Base-by-base conservation (phyloP, 2,797 vertebrate species). In the Oophaga sylvatica region DNA sequence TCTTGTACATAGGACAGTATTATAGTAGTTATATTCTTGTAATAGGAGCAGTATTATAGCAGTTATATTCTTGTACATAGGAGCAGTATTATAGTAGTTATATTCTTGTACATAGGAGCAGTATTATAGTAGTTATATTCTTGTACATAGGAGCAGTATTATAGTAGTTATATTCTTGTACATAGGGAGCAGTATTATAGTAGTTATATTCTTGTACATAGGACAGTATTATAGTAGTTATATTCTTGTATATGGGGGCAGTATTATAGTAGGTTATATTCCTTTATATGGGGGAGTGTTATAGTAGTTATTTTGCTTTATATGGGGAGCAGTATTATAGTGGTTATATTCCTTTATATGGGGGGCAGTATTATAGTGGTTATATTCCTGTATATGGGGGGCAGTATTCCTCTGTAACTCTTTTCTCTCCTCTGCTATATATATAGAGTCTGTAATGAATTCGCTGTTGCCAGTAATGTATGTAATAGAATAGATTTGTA, bases 1-100 rank as follows among this genome's bases (percentile, higher is more conserved):
- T 67, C n/a, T 29, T 67, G 63, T 67, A 67, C n/a, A 67, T 67
- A 67, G 63, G 3, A 26, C 26, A 68, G 26, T 68, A 70, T 70
- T 70, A 70, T 70, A 70, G 67, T 70, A 70, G 67, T 70, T 70
- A 70, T 70, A 70, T 70, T 70, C 29, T 70, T 70, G 29, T 70
- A 70, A 71, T 71, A 71, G 68, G 68, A 9, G 70, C 70, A 45
- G 41, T 45, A 71, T 71, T 71, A 75, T 75, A 75, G 71, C 53
- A 75, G 71, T 75, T 75, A 75, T 75, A 75, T 75, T 75, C 41
- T 75, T 75, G 71, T 75, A 75, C 5, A 75, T 75, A 75, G 71
- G 71, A 7, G 71, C 41, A 75, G 71, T 75, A 75, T 75, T 48
- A 75, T 75, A 75, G 41, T 75, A 75, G 71, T 48, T 45, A 73